Base-by-base conservation (phyloP, 2,113 vertebrate species). In the Tragelaphus strepsiceros region DNA sequence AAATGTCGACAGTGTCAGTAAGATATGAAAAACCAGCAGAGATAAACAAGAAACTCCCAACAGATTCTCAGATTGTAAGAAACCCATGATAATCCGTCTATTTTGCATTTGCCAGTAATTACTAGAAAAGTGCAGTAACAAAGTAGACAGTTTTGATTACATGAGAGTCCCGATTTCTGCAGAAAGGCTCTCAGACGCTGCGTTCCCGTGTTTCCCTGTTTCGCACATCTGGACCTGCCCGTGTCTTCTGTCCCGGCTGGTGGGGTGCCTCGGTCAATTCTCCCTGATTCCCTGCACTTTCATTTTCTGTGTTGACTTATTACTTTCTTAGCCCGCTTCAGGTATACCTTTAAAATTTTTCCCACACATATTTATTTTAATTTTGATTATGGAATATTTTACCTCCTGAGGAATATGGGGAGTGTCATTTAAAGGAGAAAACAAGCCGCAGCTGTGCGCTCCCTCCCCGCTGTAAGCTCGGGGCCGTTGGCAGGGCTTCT, bases 231-330 rank as follows among this genome's bases (percentile, higher is more conserved):
- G 56, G 53, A 17, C 74, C 10, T 6, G 6, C 43, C 24, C 7
- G 0, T 6, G 9, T 53, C 24, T 0, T 32, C 22, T 10, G 2
- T 22, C 22, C 24, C 6, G 56, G 26, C 24, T 2, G n/a, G 11
- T 10, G 85, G 78, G 12, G 16, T 32, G 32, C 26, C 2, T 16
- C 6, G 0, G 16, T 32, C 13, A 0, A 0, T 9, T 17, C 53
- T 21, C 39, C 1, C 0, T 39, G 3, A 15, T 16, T 39, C 46
- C 43, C 7, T 67, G 26, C 21, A 46, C 0, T 28, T 26, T 21
- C 71, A 6, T 6, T 71, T 35, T 14, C 24, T 56, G 39, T 32
- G 2, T 30, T 43, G 54, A 21, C 43, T 17, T 15, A 9, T 39
- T n/a, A 10, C n/a, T 67, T 88, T 39, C 64, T 43, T 49, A 30